Evolutionary conservation across 2,113 vertebrate species (phyloP).

Genomic region (Typhlomys cinereus): DNA sequence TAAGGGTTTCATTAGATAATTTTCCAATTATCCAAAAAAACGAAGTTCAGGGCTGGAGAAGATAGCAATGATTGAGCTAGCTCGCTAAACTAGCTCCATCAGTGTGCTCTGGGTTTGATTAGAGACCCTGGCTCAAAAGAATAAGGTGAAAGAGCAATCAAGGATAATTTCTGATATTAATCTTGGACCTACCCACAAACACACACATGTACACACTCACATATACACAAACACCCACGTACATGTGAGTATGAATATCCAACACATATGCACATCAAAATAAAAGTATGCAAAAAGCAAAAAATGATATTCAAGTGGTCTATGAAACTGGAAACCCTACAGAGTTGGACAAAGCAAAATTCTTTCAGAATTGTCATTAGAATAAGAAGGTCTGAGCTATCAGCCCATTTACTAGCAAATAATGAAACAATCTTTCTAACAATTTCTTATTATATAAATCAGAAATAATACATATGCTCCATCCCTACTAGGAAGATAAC

Average conservation of each 20-base stretch:
- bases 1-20: not conserved
- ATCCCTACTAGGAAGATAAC: not conserved
- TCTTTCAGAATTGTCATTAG: not conserved
- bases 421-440: conserved; percentile 17
- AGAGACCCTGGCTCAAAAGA: too few relatives aligned
- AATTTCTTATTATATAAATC: not conserved
- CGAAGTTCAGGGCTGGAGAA: too few relatives aligned
- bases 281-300: not conserved
- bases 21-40: not conserved
- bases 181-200: too few relatives aligned
- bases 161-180: too few relatives aligned
- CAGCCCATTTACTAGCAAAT: conserved; percentile 20
- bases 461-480: not conserved
- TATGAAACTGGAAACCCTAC: not conserved
- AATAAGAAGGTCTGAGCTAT: not conserved
- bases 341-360: not conserved
- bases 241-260: too few relatives aligned
- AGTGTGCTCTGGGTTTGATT: too few relatives aligned
- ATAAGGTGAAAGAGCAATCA: too few relatives aligned
- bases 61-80: too few relatives aligned
- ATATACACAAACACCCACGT: too few relatives aligned
- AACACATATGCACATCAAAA: too few relatives aligned
- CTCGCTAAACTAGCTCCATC: too few relatives aligned
- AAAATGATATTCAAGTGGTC: not conserved
- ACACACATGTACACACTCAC: too few relatives aligned